Base-by-base conservation (phyloP, 2,888 invertebrate genomes). In the Drosophila niveifrons region DNA sequence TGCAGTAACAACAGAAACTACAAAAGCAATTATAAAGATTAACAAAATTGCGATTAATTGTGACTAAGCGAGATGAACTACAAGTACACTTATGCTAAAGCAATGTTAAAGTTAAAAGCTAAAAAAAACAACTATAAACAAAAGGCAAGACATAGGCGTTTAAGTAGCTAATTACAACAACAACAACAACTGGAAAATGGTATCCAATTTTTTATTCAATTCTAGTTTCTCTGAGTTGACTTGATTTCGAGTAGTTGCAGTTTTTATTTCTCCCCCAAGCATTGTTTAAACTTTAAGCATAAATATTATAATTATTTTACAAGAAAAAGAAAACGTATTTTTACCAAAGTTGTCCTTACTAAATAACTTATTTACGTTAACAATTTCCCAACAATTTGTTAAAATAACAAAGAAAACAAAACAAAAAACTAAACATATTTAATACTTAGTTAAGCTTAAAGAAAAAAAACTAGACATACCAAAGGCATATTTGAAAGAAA, bases 271-370 rank as follows among this genome's bases (percentile, higher is more conserved):
- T 46, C 44, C 29, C 43, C 44, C 43, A 31, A 64, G 61, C 57
- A 75, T 75, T 70, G 61, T 75, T 75, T 70, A 64, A 58, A 52
- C 28, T 57, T 61, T 83, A 77, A 77, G 84, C 70, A 72, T 80
- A 72, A 52, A 41, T 71, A 71, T 74, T 78, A 50, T 34, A 47
- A 75, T 80, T 75, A 73, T 78, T 75, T 82, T 66, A 80, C 75
- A 62, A 0, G 23, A 23, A 23, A 23, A 23, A 23, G 23, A 47
- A 44, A 64, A 43, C 41, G 62, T 70, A 69, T 63, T 69, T 73
- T 90, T 91, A 91, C 92, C 91, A 91, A 91, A 91, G 92, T 92
- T 91, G 91, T 91, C 91, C 90, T 91, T 91, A 91, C 85, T 90
- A 88, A 90, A 86, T 82, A 73, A 70, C 65, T 66, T 63, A 65